These are phyloP conservation scores for Morpho deidamia DNA, from an alignment of 2,888 invertebrate species.

Conservation along the genomic window DNA sequence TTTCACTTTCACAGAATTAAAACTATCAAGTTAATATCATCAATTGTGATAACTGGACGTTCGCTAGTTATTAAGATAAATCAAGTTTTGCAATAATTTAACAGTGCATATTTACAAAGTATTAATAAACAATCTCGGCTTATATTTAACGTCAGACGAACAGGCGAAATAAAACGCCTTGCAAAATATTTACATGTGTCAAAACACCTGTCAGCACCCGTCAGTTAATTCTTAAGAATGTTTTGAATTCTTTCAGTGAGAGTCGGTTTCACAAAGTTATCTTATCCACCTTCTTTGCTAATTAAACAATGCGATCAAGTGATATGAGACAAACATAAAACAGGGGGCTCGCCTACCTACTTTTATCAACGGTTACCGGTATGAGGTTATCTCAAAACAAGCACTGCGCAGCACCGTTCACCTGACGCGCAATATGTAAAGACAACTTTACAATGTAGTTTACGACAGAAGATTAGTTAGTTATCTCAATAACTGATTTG, in stretches of 20 bases:
- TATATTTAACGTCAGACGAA: no score
- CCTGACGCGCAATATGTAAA: conserved; percentile 6
- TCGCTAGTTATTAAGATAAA: not conserved
- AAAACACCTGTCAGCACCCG: conserved; percentile 20
- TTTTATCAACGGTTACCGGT: conserved; percentile 25
- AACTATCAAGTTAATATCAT: no score
- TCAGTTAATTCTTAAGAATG: conserved; percentile 16
- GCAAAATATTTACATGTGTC: conserved; percentile 26
- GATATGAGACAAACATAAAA: conserved; percentile 37
- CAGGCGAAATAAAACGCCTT: not conserved
- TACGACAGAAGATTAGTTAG: conserved; percentile 6
- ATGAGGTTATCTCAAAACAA: conserved; percentile 28
- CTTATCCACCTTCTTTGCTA: conserved; percentile 35
- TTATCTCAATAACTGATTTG: conserved; percentile 1
- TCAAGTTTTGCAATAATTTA: no score
- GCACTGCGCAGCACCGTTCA: conserved; percentile 34
- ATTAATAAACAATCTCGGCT: no score
- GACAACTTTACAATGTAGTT: conserved; percentile 8
- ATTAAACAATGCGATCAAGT: conserved; percentile 39
- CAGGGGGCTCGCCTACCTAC: conserved; percentile 42
- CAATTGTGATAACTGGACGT: no score
- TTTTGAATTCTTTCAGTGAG: conserved; percentile 23
- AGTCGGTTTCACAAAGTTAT: conserved; percentile 21
- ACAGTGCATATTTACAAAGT: no score
- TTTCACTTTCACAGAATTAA: no score